These are phyloP conservation scores for Clepsis dumicolana DNA, from an alignment of 2,888 invertebrate species.

Conservation along the genomic window DNA sequence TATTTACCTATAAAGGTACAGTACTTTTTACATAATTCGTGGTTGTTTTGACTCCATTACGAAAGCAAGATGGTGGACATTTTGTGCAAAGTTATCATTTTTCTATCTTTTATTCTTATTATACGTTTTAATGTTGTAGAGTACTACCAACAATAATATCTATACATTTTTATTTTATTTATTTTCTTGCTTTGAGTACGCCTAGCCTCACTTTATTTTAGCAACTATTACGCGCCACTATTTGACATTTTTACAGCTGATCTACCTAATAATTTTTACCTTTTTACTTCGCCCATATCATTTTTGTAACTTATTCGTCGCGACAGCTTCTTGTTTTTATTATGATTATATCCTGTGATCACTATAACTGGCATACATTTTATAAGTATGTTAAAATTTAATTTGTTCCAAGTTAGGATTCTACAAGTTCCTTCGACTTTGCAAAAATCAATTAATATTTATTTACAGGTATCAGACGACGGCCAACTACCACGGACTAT, in stretches of 20 bases:
- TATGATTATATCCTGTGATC: neutral
- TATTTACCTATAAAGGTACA: constrained; percentile 92
- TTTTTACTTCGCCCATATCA: neutral
- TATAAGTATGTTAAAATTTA: no score
- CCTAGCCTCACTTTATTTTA: constrained; percentile 18
- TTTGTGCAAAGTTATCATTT: constrained; percentile 59
- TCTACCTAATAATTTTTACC: constrained; percentile 44
- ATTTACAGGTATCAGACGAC: constrained; percentile 88
- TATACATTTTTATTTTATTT: constrained; percentile 30
- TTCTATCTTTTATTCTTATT: constrained; percentile 55
- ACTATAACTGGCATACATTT: neutral
- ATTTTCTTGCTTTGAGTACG: neutral
- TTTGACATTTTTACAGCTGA: constrained; percentile 53
- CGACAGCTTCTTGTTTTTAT: neutral
- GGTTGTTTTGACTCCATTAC: constrained; percentile 78
- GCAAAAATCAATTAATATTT: neutral
- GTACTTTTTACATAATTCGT: constrained; percentile 62
- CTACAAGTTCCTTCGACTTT: neutral
- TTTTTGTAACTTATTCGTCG: neutral
- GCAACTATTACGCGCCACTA: constrained; percentile 52
- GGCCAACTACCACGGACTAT: constrained; percentile 90
- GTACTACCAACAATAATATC: constrained; percentile 24
- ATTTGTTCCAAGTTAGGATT: constrained; percentile 2
- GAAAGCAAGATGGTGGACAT: constrained; percentile 72
- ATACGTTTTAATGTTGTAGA: constrained; percentile 15